Evolutionary conservation across 1,140 invertebrate genomes (phyloP), one percentile per base, ranked within the genome.

Genomic region (Belonocnema kinseyi): DNA sequence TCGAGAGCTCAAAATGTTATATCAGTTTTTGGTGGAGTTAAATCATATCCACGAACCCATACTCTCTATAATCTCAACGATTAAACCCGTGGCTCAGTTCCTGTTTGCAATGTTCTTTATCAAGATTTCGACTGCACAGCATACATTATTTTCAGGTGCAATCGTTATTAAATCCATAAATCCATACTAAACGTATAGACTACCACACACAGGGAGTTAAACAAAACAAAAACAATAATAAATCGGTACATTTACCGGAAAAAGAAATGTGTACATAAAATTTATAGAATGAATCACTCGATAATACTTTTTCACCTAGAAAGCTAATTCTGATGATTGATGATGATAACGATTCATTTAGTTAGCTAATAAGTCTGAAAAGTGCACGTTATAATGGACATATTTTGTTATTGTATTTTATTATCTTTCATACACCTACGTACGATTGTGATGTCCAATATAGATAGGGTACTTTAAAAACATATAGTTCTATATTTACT

Each of bases 341-440:
- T 19, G 17, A 19, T 56, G 19, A 61, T 17, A 61, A 33, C 40
- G 26, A 61, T 61, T 61, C 21, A 26, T 61, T 14, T 26, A 61
- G 58, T 61, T n/a, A n/a, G 58, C 33, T 61, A 61, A 61, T 40
- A 61, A 61, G 58, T 61, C 58, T 61, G 58, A 61, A 58, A 61
- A 26, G 58, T 61, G 58, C 58, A 33, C 26, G 58, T 33, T 61
- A 61, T 61, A 14, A 40, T 0, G 14, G 58, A 61, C 58, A 61
- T 6, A 61, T 61, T 61, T 33, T 61, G 19, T 61, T 61, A 61
- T 61, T 61, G 21, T 61, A 61, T 61, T 61, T 61, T 61, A 61
- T 61, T 61, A 61, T 61, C 26, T 61, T 61, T 33, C 19, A 58
- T 61, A 33, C 11, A 61, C 8, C 6, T 26, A 61, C 58, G 58